These are phyloP conservation scores for Agonopterix subpropinquella DNA, from an alignment of 2,888 invertebrate species.

Conservation along the genomic window DNA sequence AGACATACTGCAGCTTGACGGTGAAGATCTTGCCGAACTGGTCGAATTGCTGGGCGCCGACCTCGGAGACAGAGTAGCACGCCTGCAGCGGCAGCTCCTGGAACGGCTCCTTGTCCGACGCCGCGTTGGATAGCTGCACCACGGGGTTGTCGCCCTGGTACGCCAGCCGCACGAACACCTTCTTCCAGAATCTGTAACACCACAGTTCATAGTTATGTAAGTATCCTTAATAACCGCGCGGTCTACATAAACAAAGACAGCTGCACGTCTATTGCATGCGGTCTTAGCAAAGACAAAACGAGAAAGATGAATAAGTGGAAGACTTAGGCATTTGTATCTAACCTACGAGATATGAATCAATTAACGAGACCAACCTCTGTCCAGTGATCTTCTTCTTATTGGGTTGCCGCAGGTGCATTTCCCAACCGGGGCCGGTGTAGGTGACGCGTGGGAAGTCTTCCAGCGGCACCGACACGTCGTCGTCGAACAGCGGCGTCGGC, in stretches of 20 bases:
- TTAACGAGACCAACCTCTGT: conserved; percentile 71
- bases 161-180: conserved; percentile 90
- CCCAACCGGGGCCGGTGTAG: conserved; percentile 92
- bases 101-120: conserved; percentile 92
- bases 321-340: too few relatives aligned
- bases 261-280: too few relatives aligned
- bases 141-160: conserved; percentile 88
- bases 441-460: conserved; percentile 91
- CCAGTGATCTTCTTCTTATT: conserved; percentile 98
- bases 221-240: too few relatives aligned
- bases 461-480: conserved; percentile 93
- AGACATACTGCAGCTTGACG: conserved; percentile 96
- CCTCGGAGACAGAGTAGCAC: conserved; percentile 96
- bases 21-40: conserved; percentile 99
- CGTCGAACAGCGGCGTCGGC: conserved; percentile 95
- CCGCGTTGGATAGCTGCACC: conserved; percentile 89
- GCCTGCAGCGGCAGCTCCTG: conserved; percentile 96
- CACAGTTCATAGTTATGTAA: background rate
- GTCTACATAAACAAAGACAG: too few relatives aligned
- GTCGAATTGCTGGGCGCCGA: conserved; percentile 98
- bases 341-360: too few relatives aligned
- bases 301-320: too few relatives aligned
- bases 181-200: conserved; percentile 94
- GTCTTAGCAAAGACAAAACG: too few relatives aligned
- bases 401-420: conserved; percentile 96